phyloP scores from a whole-genome alignment of 2,113 vertebrate genomes.

The Podocnemis expansa region DNA sequence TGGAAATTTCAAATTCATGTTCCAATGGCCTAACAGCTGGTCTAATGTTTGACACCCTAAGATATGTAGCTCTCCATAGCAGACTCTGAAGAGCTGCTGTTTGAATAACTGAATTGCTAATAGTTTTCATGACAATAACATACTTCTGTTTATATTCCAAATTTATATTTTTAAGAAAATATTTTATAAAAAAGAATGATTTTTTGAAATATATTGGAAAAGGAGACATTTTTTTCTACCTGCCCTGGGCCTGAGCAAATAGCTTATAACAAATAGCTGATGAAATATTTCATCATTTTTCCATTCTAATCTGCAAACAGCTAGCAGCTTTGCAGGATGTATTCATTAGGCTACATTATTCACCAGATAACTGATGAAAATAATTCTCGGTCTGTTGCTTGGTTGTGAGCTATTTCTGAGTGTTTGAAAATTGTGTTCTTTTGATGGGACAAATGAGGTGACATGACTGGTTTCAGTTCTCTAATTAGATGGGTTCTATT shows the following conservation, averaged over 20 bases:
- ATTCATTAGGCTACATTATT: not conserved
- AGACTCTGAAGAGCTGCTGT: accelerated
- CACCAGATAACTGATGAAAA: not conserved
- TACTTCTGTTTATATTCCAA: not conserved
- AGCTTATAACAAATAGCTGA: not conserved
- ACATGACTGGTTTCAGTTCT: not conserved
- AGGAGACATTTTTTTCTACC: not conserved
- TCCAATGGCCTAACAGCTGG: not conserved
- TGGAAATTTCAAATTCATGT: not conserved
- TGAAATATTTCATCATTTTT: accelerated
- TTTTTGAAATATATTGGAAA: not conserved
- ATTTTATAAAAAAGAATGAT: not conserved
- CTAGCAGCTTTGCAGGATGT: accelerated
- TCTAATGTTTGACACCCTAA: not conserved
- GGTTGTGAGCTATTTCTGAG: not conserved
- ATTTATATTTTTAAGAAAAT: not conserved
- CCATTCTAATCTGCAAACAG: not conserved
- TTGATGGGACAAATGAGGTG: not conserved
- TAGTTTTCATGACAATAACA: not conserved
- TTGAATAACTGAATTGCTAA: accelerated
- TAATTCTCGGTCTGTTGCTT: accelerated
- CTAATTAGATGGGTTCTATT: not conserved
- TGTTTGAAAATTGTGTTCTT: not conserved
- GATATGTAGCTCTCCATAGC: not conserved
- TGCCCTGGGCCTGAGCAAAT: not conserved